phyloP scores from a whole-genome alignment of 37 sponge, comb jelly and placozoan species.

The Theonella swinhoei region DNA sequence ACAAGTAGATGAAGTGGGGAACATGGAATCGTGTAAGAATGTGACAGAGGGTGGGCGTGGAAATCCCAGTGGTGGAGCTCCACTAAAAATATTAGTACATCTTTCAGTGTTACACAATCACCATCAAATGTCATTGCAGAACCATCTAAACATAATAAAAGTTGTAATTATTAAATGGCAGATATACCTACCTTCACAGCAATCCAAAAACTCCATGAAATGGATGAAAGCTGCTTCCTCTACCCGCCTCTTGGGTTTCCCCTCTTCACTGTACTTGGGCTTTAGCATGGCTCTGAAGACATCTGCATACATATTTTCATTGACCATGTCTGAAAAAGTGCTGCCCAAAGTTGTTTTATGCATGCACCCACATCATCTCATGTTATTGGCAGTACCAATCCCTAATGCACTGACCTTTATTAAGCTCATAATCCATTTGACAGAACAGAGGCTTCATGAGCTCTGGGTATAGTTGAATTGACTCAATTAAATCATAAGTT shows the following conservation, averaged over 20 bases:
- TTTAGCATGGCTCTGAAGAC: background rate
- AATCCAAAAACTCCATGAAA: constrained; percentile 21
- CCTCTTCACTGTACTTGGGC: background rate
- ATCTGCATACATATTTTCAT: background rate
- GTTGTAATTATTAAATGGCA: background rate
- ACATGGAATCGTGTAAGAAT: background rate
- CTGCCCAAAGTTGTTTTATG: background rate
- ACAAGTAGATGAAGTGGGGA: constrained; percentile 8
- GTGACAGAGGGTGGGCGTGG: background rate
- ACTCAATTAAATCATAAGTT: background rate
- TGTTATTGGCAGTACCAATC: no score
- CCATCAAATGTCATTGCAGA: no score
- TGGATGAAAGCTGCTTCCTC: constrained; percentile 10
- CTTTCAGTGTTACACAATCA: no score
- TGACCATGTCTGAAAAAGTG: background rate
- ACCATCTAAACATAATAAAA: no score
- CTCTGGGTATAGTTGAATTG: background rate
- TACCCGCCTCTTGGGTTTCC: background rate
- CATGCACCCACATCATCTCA: no score
- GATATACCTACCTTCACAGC: constrained; percentile 36
- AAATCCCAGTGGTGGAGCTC: no score
- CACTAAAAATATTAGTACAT: no score
- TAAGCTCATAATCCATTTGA: no score
- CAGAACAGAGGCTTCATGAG: background rate
- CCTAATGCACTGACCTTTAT: no score